A percentile compares a stretch with the other conserved stretches of the same genome.
Conservation (phyloP, 2,797 vertebrate species). For the Pseudochirops cupreus region DNA sequence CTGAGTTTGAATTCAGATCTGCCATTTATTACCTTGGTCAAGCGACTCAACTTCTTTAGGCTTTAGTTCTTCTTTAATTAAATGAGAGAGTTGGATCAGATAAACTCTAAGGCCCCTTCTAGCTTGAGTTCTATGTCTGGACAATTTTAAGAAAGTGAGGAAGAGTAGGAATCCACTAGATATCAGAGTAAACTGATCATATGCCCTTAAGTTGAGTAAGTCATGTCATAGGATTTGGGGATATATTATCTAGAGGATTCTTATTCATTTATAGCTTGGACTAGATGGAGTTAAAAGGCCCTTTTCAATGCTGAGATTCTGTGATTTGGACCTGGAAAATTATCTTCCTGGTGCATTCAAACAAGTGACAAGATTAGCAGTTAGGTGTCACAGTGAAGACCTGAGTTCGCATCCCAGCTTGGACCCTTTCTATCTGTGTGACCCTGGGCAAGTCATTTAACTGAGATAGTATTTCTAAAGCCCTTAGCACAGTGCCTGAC, state of each 20-base stretch:
- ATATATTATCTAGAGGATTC: not conserved
- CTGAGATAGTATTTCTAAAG: not conserved
- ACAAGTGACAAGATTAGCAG: not conserved
- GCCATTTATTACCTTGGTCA: not conserved
- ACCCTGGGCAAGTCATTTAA: not conserved
- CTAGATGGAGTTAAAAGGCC: not conserved
- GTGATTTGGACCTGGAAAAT: not conserved
- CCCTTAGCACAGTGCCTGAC: not conserved
- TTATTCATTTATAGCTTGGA: not conserved
- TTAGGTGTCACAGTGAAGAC: not conserved
- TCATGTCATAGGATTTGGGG: not conserved
- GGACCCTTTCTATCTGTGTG: not conserved
- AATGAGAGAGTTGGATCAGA: not conserved
- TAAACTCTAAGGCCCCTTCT: not conserved
- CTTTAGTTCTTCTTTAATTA: not conserved
- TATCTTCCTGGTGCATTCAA: not conserved
- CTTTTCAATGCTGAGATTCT: not conserved
- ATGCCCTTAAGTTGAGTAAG: not conserved
- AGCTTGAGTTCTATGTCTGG: not conserved
- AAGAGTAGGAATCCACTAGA: not conserved
- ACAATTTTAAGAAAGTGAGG: not conserved
- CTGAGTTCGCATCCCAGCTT: not conserved
- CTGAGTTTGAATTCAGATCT: not conserved
- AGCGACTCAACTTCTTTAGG: not conserved
- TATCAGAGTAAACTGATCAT: not conserved